phyloP scores from a whole-genome alignment of 2,888 invertebrate genomes.

The Charanyca ferruginea region DNA sequence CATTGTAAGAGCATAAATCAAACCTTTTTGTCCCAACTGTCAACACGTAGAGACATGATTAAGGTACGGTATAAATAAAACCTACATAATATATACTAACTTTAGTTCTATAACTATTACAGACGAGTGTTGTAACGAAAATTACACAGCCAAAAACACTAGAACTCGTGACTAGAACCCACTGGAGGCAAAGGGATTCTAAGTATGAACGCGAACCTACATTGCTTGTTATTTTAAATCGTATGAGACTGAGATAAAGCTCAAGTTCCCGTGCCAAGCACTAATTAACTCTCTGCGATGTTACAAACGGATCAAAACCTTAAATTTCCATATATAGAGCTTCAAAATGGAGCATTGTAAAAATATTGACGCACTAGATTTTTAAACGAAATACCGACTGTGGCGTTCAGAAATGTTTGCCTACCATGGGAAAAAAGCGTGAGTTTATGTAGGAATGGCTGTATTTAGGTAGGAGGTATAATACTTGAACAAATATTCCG shows the following conservation, averaged over 20 bases:
- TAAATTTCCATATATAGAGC: constrained; percentile 25
- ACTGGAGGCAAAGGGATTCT: constrained; percentile 21
- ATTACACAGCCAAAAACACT: constrained; percentile 1
- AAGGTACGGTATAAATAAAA: not conserved
- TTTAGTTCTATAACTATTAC: not conserved
- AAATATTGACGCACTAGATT: constrained; percentile 18
- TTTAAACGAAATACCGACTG: not conserved
- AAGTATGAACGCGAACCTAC: constrained; percentile 30
- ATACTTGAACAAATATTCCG: not conserved
- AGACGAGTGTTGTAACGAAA: constrained; percentile 8
- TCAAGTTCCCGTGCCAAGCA: constrained; percentile 24
- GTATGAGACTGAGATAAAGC: constrained; percentile 27
- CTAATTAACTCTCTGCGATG: constrained; percentile 45
- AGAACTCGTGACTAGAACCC: not conserved
- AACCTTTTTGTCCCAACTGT: not conserved
- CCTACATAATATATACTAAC: no score
- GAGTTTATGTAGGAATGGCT: no score
- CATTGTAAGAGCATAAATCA: constrained; percentile 1
- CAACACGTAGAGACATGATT: not conserved
- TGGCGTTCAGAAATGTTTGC: not conserved
- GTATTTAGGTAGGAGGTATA: no score
- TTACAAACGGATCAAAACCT: constrained; percentile 48
- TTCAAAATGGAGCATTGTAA: constrained; percentile 15
- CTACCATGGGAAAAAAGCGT: not conserved
- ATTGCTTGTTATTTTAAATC: constrained; percentile 32